These are phyloP conservation scores for Drosophila parabipectinata DNA, from an alignment of 1,140 invertebrate genomes.

Conservation along the genomic window DNA sequence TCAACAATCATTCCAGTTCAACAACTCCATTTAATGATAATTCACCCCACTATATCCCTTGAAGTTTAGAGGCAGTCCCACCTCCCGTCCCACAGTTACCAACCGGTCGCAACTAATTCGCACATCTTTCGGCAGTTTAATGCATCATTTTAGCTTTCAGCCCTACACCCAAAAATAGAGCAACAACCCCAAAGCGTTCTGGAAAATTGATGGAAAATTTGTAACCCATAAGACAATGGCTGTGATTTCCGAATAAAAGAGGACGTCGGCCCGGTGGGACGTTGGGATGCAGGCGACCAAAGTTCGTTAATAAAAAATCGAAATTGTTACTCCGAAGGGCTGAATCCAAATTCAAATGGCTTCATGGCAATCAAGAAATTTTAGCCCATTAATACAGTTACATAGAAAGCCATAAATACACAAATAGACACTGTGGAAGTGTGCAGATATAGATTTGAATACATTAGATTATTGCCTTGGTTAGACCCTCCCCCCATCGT, in stretches of 20 bases:
- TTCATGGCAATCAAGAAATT: slow-evolving; percentile 45
- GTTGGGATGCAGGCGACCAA: slow-evolving; percentile 13
- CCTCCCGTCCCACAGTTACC: slow-evolving; percentile 16
- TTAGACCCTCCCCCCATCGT: slow-evolving; percentile 42
- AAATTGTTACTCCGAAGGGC: slow-evolving; percentile 15
- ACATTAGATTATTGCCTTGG: slow-evolving; percentile 70
- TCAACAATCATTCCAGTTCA: slow-evolving; percentile 41
- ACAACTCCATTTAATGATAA: slow-evolving; percentile 34
- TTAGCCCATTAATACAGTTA: slow-evolving; percentile 48
- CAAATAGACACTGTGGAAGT: slow-evolving; percentile 26
- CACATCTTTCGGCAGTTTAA: slow-evolving; percentile 52
- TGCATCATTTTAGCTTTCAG: slow-evolving; percentile 38
- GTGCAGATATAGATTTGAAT: slow-evolving; percentile 35
- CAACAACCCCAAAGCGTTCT: slow-evolving; percentile 23
- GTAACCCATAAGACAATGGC: slow-evolving; percentile 38
- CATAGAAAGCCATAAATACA: slow-evolving; percentile 45
- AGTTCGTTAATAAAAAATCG: slow-evolving; percentile 50
- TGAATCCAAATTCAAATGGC: slow-evolving; percentile 41
- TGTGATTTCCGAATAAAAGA: slow-evolving; percentile 24
- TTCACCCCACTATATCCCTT: not conserved
- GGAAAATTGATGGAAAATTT: slow-evolving; percentile 42
- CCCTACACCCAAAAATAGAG: not conserved
- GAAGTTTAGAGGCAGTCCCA: not conserved
- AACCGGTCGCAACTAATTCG: slow-evolving; percentile 40
- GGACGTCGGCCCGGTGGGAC: not conserved